These are phyloP conservation scores for Clarias magur DNA, from an alignment of 2,113 vertebrate genomes.

Conservation along the genomic window DNA sequence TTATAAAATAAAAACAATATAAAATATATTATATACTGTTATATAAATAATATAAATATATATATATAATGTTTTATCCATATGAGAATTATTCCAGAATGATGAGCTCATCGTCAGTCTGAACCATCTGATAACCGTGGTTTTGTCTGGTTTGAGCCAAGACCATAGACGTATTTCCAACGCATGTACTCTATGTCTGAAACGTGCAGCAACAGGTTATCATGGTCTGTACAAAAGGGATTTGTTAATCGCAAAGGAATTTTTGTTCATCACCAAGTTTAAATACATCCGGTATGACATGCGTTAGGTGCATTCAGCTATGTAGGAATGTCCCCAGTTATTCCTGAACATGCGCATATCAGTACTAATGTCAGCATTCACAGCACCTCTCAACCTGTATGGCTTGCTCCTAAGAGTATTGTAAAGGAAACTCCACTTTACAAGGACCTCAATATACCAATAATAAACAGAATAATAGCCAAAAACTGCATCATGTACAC, in stretches of 20 bases:
- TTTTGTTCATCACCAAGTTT: background rate
- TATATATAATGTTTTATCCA: no score
- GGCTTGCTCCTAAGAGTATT: background rate
- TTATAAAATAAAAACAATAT: background rate
- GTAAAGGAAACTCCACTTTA: background rate
- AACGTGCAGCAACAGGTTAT: slow-evolving; percentile 6
- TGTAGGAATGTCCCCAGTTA: background rate
- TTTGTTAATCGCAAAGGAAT: background rate
- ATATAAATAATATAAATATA: no score
- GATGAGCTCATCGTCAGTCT: background rate
- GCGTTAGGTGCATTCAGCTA: background rate
- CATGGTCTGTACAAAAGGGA: background rate
- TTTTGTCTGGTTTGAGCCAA: background rate
- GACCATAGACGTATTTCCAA: background rate
- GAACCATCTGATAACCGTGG: background rate
- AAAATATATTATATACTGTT: no score
- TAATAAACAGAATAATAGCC: no score
- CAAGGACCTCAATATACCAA: no score
- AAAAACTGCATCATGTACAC: no score
- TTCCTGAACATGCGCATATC: background rate
- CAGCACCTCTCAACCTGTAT: background rate
- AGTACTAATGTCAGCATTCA: no score
- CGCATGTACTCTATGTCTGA: background rate
- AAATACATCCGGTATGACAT: background rate
- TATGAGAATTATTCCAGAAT: background rate